Base-by-base conservation (phyloP, 2,797 vertebrate species). In the Melanotaenia pygmaea region DNA sequence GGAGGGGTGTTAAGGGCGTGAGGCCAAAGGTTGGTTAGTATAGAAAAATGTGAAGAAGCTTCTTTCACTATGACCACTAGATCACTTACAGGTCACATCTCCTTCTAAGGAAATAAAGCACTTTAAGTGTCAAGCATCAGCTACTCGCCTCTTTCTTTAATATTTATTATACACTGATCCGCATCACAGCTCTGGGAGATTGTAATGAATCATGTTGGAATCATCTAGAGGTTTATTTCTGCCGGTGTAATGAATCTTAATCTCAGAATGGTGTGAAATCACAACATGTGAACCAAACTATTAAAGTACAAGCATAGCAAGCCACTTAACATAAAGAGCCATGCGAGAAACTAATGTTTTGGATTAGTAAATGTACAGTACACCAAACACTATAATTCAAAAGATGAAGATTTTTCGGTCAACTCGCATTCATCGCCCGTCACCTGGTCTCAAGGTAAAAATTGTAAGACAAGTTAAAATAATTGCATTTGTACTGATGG, bases 21-120 rank as follows among this genome's bases (percentile, higher is more conserved):
- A 76, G 80, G 84, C 79, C 84, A 85, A 88, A 89, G 86, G 83
- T 86, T 70, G 71, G 70, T 83, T 87, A 84, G 81, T 81, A 83
- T 66, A 87, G 80, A 87, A 87, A 81, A 92, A 94, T 94, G 92
- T 94, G 93, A 93, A 94, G 83, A 88, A 57, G 82, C 81, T 92
- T 89, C 81, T 88, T 84, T 91, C 89, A 90, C 87, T 73, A 93
- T 91, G 92, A 94, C 94, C 94, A 94, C 94, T 94, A 89, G 91
- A 91, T 88, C 86, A 86, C 88, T 89, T 83, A 90, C 86, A 84
- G 89, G 78, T 89, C 73, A 74, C 85, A 86, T 91, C 87, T 89
- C 89, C 91, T 90, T 78, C 87, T 81, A 64, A 91, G 86, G 87
- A 92, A 94, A 94, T 91, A 91, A 94, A 94, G 93, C 93, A 94